These are phyloP conservation scores for Bombycilla garrulus DNA, from an alignment of 2,113 vertebrate genomes.

Conservation along the genomic window DNA sequence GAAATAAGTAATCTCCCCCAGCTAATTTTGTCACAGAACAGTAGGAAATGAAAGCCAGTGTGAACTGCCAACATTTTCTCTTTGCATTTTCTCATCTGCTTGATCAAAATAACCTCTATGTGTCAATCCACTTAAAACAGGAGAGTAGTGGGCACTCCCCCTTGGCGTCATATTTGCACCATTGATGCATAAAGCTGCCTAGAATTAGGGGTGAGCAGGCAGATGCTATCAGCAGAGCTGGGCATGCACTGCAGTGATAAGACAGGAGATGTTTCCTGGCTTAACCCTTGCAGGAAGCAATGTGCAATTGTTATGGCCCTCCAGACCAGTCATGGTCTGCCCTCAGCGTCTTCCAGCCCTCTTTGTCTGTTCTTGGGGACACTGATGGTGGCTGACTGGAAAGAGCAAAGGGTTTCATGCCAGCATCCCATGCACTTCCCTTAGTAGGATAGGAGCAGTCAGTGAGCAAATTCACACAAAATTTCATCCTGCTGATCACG, in stretches of 20 bases:
- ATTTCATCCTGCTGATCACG: not conserved
- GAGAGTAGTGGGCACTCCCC: not conserved
- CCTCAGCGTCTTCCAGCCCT: not conserved
- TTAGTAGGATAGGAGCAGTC: not conserved
- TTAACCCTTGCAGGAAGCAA: not conserved
- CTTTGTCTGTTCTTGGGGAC: not conserved
- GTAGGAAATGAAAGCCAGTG: not conserved
- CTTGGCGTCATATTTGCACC: not conserved
- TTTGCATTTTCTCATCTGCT: not conserved
- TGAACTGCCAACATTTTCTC: not conserved
- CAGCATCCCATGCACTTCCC: not conserved
- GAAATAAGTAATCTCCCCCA: not conserved
- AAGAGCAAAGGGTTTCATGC: not conserved
- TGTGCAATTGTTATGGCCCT: not conserved
- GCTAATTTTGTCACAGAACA: accelerated
- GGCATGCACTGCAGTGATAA: not conserved
- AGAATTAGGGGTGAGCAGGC: not conserved
- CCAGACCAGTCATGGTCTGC: not conserved
- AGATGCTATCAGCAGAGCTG: not conserved
- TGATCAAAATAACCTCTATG: not conserved
- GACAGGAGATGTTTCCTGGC: not conserved
- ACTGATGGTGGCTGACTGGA: not conserved
- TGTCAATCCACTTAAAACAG: not conserved
- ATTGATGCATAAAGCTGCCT: accelerated
- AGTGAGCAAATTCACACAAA: not conserved